Base-by-base conservation (phyloP, 2,113 vertebrate species). In the Perca fluviatilis region DNA sequence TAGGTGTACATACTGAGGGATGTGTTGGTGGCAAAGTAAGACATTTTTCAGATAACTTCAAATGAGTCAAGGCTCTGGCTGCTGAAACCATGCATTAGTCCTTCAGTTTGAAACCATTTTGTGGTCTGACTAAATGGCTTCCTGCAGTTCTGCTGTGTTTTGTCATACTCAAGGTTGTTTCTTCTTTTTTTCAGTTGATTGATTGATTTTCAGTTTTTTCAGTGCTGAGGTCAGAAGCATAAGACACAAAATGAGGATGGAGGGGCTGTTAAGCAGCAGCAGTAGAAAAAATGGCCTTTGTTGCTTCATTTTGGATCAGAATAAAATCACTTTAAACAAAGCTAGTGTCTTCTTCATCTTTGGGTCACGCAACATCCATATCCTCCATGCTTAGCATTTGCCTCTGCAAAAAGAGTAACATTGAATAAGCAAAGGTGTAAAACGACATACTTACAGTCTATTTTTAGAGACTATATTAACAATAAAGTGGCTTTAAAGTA, bases 321-420 rank as follows among this genome's bases (percentile, higher is more conserved):
- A 54, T 66, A 54, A 74, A 50, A 51, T 66, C 30, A 33, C 58
- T 73, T 90, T 18, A 63, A 67, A 40, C 71, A 60, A 70, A 82
- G 16, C 47, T 11, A 3, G 5, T 2, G 25, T 84, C 64, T 69
- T 79, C 85, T 82, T 83, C 74, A 69, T 86, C 46, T 88, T 51
- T 27, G 11, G 21, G n/a, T 95, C 79, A 96, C 19, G 88, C 91
- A 12, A 88, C 8, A 36, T 97, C 97, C 11, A 77, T 23, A 79
- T 98, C 97, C 19, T 98, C 97, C 87, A 96, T 85, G 88, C 95
- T 94, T 65, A 97, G 86, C 88, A 97, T 96, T 91, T 97, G 96
- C 71, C 96, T 95, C 97, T 97, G 95, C 53, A 70, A 85, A 30
- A 82, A 49, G 73, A 75, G 12, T 1, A 76, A 63, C 7, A 23